Evolutionary conservation across 2,888 invertebrate species (phyloP), one percentile per base, ranked within the genome.

Genomic region (Barypeithes pellucidus): DNA sequence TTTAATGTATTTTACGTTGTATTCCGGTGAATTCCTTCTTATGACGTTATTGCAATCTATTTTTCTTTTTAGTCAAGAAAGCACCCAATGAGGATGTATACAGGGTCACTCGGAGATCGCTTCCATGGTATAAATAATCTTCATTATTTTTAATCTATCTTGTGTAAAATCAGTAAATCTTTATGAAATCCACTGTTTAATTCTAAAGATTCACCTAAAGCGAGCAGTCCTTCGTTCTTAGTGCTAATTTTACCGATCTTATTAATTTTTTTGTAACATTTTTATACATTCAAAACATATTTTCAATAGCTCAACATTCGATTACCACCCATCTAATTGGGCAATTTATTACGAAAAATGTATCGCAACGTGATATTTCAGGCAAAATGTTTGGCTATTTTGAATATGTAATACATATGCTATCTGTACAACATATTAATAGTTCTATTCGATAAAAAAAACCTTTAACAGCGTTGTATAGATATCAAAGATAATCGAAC

Each of bases 91-190:
- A 70, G 75, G 72, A 75, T 75, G 69, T 72, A 75, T 67, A 75
- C 75, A 75, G 75, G 72, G 75, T 75, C 75, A 75, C 63, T 75
- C 52, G 75, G 75, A 72, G 72, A 75, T 75, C 72, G 75, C 72
- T 75, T 75, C 67, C 75, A 75, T 16, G 75, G 72, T 36, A 68
- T 75, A 29, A 67, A 72, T 50, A 75, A 65, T 22, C 57, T 72
- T 8, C 43, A 50, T 66, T 75, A 75, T 65, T 75, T 75, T 47
- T 75, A 74, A 50, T 33, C 5, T 12, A 2, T 63, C 29, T 50
- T 60, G 24, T 43, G n/a, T 43, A 60, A 39, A 39, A 39, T 3
- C 4, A 39, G 12, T 39, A 8, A 33, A 33, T 12, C 39, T 39
- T 39, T 12, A 3, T 1, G 39, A n/a, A 29, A 12, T 1, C 3